Evolutionary conservation across 2,888 invertebrate species (phyloP), one percentile per base, ranked within the genome.

Genomic region (Calameuta filiformis): DNA sequence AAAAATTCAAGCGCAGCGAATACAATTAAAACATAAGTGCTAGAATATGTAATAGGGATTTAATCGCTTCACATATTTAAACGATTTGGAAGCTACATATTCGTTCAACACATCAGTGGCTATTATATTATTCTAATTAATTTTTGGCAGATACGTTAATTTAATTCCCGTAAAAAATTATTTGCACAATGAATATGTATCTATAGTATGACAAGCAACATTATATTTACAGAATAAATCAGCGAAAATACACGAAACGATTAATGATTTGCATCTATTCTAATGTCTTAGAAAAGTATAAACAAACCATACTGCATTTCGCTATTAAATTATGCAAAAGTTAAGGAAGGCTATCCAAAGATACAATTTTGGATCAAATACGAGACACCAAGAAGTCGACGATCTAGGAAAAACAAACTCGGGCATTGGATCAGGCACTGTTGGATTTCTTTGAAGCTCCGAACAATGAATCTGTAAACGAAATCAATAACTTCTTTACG

Each of bases 381-480:
- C 37, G 15, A 35, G 56, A 56, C 9, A 23, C 56, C 56, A 56
- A 56, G 56, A 23, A 56, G 2, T 56, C 9, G 56, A 56, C 6
- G 56, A 56, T 23, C 56, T 56, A 56, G 56, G 56, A 56, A 23
- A 56, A 56, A 56, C 56, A 56, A 56, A 56, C 15, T 82, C 80
- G 0, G 80, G 80, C 81, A 81, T 81, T 12, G 79, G 75, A 80
- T 83, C 76, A 34, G 71, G 74, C 11, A 83, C 76, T 33, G 73
- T 33, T 68, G 83, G 83, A 81, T 83, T 82, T 68, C 76, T 77
- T n/a, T 37, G 76, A 11, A 83, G 71, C 74, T 83, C 81, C 11
- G 83, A 82, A 76, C 83, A 83, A 68, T 76, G 76, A 12, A 73
- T 78, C 83, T 83, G 73, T 6, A 68, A 80, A 74, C 30, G 69